Base-by-base conservation (phyloP, 2,888 invertebrate species). In the Trichacis sp. region DNA sequence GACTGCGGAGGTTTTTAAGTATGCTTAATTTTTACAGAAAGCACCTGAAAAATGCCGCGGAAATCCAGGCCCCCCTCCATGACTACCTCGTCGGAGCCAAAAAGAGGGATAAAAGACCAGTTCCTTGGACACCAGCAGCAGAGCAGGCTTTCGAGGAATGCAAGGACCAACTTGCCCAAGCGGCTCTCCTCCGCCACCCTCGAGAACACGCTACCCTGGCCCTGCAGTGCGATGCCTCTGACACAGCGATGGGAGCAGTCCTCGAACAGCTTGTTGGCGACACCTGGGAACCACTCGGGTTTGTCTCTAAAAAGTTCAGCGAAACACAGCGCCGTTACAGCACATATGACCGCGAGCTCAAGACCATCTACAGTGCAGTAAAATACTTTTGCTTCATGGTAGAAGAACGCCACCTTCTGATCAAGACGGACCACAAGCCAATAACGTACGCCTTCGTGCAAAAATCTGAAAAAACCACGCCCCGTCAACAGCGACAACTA, bases 1-100 rank as follows among this genome's bases (percentile, higher is more conserved):
- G 78, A 19, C 66, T 85, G 0, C 64, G 77, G 5, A 66, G 72
- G 17, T 83, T 82, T 64, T 53, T 83, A 1, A 83, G 82, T 0
- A 79, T 81, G 74, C 2, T 82, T 0, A 84, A 82, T 66, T 83
- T 79, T 68, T 83, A 83, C 48, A 55, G 84, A 5, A 55, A 77
- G 2, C 84, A 76, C 61, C 65, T 85, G 0, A 78, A 78, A 1
- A 51, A 77, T 1, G 77, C 82, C 1, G 81, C 83, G 1, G 9
- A 69, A 12, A 48, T 66, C 1, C 82, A 82, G 68, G 77, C 79
- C 0, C 80, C 80, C 2, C 68, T 84, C 0, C 72, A 80, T 46
- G 73, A 74, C 20, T 69, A 67, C 30, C 53, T 57, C 3, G 2
- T 12, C 11, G 56, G 30, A 0, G 33, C 68, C 1, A 36, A 14